Base-by-base conservation (phyloP, 2,113 vertebrate species). In the Menura novaehollandiae region DNA sequence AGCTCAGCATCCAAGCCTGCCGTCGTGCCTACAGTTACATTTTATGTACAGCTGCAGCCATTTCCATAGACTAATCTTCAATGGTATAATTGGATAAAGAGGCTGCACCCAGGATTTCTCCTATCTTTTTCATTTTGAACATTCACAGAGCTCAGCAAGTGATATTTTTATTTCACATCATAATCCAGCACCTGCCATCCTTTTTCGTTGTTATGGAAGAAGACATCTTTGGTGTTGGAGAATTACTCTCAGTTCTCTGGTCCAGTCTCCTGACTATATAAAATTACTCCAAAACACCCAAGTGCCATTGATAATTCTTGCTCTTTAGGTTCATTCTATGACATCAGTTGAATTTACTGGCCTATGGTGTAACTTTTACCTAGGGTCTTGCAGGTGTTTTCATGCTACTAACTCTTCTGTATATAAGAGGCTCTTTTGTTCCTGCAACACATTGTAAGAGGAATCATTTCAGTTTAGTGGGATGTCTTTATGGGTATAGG, bases 11-110 rank as follows among this genome's bases (percentile, higher is more conserved):
- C 75, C 63, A 47, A 90, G 68, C 55, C 52, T 66, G 67, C 55
- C 10, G 10, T 43, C 93, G 88, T 93, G 71, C 58, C 49, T 91
- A 27, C 78, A 66, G 35, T 88, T 68, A 53, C 74, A 91, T 86
- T 81, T 79, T 58, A 43, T 1, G 9, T 74, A 58, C 89, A 95
- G 92, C 95, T 96, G 90, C 88, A 91, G 75, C 55, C 22, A 55
- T 91, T 94, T 91, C 35, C 72, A 88, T 44, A 73, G 78, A 77
- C 83, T 71, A 59, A 71, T 85, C 63, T 94, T 88, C 89, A 85
- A 2, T 37, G 78, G 78, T 73, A 6, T 82, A 85, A 86, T 21
- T 88, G 82, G 75, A 91, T 74, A 86, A 94, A 77, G 79, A 52
- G 39, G 32, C 78, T 88, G 59, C 63, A 94, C 46, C n/a, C 33